Conservation (phyloP, 35 echinoderm and acorn worm genomes). For the Heliocidaris tuberculata region DNA sequence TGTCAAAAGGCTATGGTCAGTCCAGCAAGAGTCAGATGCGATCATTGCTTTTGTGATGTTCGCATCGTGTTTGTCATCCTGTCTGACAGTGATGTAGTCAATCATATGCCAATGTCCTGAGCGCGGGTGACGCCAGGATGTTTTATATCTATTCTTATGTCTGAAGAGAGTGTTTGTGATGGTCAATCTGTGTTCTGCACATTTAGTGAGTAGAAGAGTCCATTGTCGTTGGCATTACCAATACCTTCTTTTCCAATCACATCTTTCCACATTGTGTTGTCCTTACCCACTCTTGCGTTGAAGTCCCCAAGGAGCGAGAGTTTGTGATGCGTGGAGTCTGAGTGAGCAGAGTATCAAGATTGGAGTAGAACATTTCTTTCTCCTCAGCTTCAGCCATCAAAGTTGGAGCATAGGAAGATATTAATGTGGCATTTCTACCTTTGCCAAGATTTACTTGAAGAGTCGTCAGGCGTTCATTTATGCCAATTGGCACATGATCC, state of each 20-base stretch:
- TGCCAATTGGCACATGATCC: neutral
- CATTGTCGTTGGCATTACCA: slow-evolving; percentile 23
- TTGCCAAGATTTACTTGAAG: neutral
- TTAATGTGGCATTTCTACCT: neutral
- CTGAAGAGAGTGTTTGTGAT: slow-evolving; percentile 58
- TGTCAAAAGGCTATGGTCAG: neutral
- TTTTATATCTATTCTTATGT: slow-evolving; percentile 34
- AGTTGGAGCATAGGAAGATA: neutral
- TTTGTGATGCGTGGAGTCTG: neutral
- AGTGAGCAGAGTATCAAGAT: neutral
- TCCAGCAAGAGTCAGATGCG: neutral
- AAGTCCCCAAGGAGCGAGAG: slow-evolving; percentile 43
- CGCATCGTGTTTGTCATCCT: neutral
- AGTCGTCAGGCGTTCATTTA: neutral
- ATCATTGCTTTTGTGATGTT: neutral
- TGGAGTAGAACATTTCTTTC: neutral
- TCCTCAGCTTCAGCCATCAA: neutral
- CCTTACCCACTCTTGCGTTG: slow-evolving; percentile 55
- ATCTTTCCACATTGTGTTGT: slow-evolving; percentile 28
- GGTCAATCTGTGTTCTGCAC: slow-evolving; percentile 36
- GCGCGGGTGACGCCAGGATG: slow-evolving; percentile 13
- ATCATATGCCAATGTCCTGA: slow-evolving; percentile 61
- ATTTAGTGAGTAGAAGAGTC: slow-evolving; percentile 31
- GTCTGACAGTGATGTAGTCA: slow-evolving; percentile 32
- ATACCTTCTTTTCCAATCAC: slow-evolving; percentile 18